These are phyloP conservation scores for Bombus consobrinus DNA, from an alignment of 1,140 invertebrate genomes.

Conservation along the genomic window DNA sequence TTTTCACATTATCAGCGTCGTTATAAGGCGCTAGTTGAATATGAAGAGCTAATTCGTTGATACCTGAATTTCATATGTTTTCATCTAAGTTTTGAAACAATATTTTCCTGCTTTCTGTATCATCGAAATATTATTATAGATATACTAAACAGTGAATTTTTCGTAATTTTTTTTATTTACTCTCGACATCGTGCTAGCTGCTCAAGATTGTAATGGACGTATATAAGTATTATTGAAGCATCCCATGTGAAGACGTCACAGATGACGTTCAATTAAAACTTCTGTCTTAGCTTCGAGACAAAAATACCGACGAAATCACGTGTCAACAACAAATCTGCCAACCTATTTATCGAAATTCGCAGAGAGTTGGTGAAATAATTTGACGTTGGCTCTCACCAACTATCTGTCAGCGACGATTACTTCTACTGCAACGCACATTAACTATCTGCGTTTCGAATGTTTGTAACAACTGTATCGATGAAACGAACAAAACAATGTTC, in stretches of 20 bases:
- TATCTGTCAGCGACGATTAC: conserved; percentile 10
- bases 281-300: neutral
- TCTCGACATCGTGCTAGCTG: neutral
- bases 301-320: neutral
- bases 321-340: neutral
- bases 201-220: neutral
- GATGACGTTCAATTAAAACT: conserved; percentile 21
- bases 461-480: no score
- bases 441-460: neutral
- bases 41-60: neutral
- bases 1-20: neutral
- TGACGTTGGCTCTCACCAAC: neutral
- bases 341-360: conserved; percentile 4
- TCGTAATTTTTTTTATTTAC: neutral
- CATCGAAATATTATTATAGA: neutral
- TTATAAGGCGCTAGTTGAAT: neutral
- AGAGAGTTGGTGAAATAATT: conserved; percentile 9
- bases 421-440: neutral
- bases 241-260: no score
- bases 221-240: neutral
- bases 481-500: neutral
- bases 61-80: neutral
- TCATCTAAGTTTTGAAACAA: neutral
- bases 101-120: neutral
- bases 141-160: neutral